Conservation (phyloP, 2,113 vertebrate genomes). For the Phycodurus eques region DNA sequence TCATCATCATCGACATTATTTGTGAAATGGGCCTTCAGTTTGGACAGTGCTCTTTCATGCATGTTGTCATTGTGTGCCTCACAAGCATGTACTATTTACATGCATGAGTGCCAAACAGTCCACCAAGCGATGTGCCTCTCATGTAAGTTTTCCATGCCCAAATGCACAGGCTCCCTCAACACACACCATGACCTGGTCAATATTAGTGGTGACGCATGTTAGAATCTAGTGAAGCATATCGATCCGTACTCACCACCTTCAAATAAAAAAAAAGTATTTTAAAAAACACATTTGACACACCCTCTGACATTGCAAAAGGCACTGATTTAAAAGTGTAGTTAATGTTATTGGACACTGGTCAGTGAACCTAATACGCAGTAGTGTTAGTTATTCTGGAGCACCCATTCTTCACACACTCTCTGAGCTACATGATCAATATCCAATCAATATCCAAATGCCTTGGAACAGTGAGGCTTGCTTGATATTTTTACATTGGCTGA, state of each 20-base stretch:
- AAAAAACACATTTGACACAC: neutral
- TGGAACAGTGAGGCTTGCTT: too few species aligned
- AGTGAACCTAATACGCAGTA: too few species aligned
- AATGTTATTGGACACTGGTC: too few species aligned
- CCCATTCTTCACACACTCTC: too few species aligned
- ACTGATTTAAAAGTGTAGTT: neutral
- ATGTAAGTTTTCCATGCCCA: constrained; percentile 23
- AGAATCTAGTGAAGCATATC: constrained; percentile 21
- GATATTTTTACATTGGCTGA: too few species aligned
- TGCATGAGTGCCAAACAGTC: constrained; percentile 46
- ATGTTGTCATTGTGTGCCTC: constrained; percentile 31
- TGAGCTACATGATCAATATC: too few species aligned
- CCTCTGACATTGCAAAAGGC: neutral
- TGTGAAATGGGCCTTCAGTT: constrained; percentile 8
- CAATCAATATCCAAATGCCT: too few species aligned
- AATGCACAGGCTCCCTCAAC: constrained; percentile 18
- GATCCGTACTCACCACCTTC: neutral
- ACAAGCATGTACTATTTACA: constrained; percentile 39
- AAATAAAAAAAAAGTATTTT: neutral
- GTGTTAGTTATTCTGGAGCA: too few species aligned
- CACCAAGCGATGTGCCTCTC: constrained; percentile 33
- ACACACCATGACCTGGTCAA: neutral
- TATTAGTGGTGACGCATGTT: constrained; percentile 23
- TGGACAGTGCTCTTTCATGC: constrained; percentile 16
- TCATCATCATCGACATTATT: neutral